A percentile compares a stretch with the other conserved stretches of the same genome.
Evolutionary conservation across 2,888 invertebrate genomes (phyloP).

Genomic region (Choristoneura rosaceana): DNA sequence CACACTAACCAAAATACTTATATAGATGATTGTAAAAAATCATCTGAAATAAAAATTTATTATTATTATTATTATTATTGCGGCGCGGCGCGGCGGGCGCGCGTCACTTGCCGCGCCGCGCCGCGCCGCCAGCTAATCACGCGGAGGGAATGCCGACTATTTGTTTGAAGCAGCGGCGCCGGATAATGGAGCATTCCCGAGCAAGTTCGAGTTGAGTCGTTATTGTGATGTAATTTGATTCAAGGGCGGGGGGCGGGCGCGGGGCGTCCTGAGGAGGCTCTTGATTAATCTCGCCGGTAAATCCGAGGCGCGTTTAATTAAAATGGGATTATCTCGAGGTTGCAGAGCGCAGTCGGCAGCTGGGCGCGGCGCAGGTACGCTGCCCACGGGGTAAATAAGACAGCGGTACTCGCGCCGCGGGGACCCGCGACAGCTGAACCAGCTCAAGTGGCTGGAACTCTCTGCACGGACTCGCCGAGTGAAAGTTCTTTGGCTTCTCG

Average conservation of each 20-base stretch:
- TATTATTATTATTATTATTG: no score
- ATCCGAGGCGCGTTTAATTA: constrained; percentile 72
- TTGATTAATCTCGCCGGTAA: constrained; percentile 70
- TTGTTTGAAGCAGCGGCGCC: constrained; percentile 42
- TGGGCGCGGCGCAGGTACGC: constrained; percentile 19
- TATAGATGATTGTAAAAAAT: no score
- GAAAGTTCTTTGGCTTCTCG: constrained; percentile 12
- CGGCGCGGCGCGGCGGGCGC: constrained; percentile 22
- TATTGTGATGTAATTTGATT: constrained; percentile 46
- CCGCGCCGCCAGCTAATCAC: constrained; percentile 40
- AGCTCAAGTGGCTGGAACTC: not conserved
- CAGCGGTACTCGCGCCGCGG: not conserved
- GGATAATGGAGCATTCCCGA: constrained; percentile 38
- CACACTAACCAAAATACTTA: no score
- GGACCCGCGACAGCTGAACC: not conserved
- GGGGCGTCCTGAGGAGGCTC: constrained; percentile 51
- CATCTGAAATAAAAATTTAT: no score
- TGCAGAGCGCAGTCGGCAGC: constrained; percentile 49
- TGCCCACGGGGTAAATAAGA: not conserved
- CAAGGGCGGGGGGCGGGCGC: constrained; percentile 36
- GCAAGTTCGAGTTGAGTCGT: constrained; percentile 41
- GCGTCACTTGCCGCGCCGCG: constrained; percentile 19
- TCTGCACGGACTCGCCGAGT: constrained; percentile 1
- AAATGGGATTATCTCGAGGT: constrained; percentile 73
- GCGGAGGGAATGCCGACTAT: constrained; percentile 36